These are phyloP conservation scores for Ceratoteleas bidentatus DNA, from an alignment of 1,140 invertebrate genomes.

Conservation along the genomic window DNA sequence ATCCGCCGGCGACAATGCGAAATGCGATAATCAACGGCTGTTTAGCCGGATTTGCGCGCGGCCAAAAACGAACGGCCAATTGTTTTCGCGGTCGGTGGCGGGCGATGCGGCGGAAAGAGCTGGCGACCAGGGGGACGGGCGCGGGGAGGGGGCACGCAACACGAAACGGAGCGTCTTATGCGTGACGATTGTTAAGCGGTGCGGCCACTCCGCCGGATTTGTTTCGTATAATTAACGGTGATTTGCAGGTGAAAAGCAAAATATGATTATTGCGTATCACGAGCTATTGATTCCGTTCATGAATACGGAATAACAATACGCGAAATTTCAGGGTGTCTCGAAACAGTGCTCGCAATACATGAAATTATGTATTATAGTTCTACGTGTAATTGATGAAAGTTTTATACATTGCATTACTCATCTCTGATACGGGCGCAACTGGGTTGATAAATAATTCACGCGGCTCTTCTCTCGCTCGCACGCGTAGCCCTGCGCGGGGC, in stretches of 20 bases:
- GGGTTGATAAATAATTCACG: conserved; percentile 78
- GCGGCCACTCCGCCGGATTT: conserved; percentile 2
- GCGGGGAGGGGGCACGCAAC: not conserved
- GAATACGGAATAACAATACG: conserved; percentile 65
- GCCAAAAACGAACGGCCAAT: not conserved
- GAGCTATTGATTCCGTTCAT: conserved; percentile 64
- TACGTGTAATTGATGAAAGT: conserved; percentile 69
- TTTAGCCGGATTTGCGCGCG: conserved; percentile 33
- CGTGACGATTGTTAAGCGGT: not conserved
- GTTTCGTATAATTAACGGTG: conserved; percentile 55
- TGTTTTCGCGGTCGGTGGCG: not conserved
- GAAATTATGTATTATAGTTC: conserved; percentile 68
- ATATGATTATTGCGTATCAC: conserved; percentile 65
- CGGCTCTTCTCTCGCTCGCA: conserved; percentile 67
- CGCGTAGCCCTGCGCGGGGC: conserved; percentile 22
- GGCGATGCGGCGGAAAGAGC: no score
- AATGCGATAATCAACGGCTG: conserved; percentile 55
- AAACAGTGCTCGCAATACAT: conserved; percentile 58
- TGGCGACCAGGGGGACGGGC: not conserved
- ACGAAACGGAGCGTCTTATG: not conserved
- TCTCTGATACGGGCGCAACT: conserved; percentile 71
- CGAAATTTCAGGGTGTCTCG: conserved; percentile 62
- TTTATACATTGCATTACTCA: conserved; percentile 69
- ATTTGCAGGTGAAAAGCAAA: conserved; percentile 59
- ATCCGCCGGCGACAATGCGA: conserved; percentile 31